phyloP scores from a whole-genome alignment of 2,888 invertebrate species.

The Patella ulyssiponensis region DNA sequence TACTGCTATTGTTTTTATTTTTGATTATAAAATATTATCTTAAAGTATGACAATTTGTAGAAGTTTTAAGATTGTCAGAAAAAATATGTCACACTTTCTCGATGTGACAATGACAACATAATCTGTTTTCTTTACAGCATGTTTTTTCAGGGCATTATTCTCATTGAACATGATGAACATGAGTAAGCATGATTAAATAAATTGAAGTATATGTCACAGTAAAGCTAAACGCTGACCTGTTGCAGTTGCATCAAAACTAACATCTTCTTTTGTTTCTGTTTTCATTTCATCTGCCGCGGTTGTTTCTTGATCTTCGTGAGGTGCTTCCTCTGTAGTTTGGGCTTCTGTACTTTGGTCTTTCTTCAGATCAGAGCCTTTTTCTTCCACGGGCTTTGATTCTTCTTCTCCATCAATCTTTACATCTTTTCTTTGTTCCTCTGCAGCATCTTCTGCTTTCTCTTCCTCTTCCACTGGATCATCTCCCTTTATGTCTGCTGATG shows the following conservation, averaged over 20 bases:
- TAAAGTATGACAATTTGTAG: too few species aligned
- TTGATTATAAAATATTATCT: too few species aligned
- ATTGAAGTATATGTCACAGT: too few species aligned
- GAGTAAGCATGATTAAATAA: too few species aligned
- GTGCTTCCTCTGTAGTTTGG: slow-evolving; percentile 21
- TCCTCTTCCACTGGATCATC: background rate
- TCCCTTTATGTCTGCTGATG: slow-evolving; percentile 13
- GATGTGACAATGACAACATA: too few species aligned
- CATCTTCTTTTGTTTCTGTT: slow-evolving; percentile 37
- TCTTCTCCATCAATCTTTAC: slow-evolving; percentile 16
- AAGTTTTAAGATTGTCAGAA: too few species aligned
- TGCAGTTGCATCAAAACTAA: slow-evolving; percentile 22
- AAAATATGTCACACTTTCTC: too few species aligned
- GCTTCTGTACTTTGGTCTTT: slow-evolving; percentile 29
- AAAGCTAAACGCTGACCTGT: slow-evolving; percentile 13
- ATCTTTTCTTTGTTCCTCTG: slow-evolving; percentile 27
- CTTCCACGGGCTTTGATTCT: slow-evolving; percentile 26
- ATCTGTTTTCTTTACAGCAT: too few species aligned
- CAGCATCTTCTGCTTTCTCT: slow-evolving; percentile 25
- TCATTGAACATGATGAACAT: too few species aligned
- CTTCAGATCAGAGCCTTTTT: slow-evolving; percentile 16
- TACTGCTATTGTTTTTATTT: too few species aligned
- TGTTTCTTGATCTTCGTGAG: slow-evolving; percentile 26
- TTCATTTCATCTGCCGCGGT: slow-evolving; percentile 8
- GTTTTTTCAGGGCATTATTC: too few species aligned